A percentile compares a stretch with the other conserved stretches of the same genome.
Evolutionary conservation across 2,113 vertebrate genomes (phyloP).

Genomic region (Ochotona curzoniae): DNA sequence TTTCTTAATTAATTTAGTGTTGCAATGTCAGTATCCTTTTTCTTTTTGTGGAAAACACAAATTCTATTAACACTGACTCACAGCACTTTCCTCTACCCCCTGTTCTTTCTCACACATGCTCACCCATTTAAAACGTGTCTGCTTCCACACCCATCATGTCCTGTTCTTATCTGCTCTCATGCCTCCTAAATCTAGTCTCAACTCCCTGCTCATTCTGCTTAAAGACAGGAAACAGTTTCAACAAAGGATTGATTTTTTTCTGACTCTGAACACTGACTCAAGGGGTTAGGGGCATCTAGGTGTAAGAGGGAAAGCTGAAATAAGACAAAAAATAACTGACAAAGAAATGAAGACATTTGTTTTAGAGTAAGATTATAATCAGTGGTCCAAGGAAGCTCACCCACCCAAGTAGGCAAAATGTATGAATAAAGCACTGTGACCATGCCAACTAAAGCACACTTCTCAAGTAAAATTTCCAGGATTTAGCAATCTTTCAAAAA

Average conservation of each 20-base stretch:
- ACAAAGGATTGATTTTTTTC: not conserved
- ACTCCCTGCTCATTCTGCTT: not conserved
- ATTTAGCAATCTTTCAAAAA: not conserved
- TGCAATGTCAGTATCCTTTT: not conserved
- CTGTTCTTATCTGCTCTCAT: not conserved
- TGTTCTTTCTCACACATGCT: not conserved
- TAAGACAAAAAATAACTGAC: not conserved
- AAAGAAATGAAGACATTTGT: not conserved
- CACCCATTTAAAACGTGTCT: not conserved
- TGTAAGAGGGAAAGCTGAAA: not conserved
- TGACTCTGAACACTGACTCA: not conserved
- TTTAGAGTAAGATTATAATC: conserved; percentile 6
- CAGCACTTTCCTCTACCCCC: not conserved
- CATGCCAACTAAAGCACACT: not conserved
- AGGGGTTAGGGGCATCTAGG: too few species aligned
- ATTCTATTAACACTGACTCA: not conserved
- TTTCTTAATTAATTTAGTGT: not conserved
- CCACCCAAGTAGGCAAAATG: not conserved
- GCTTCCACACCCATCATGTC: not conserved
- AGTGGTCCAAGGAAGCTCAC: not conserved
- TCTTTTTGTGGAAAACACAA: conserved; percentile 12
- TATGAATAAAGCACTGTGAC: not conserved
- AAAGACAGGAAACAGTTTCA: not conserved
- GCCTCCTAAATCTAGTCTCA: not conserved
- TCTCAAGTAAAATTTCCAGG: conserved; percentile 19